Base-by-base conservation (phyloP, 2,113 vertebrate genomes). In the Spea multiplicata region DNA sequence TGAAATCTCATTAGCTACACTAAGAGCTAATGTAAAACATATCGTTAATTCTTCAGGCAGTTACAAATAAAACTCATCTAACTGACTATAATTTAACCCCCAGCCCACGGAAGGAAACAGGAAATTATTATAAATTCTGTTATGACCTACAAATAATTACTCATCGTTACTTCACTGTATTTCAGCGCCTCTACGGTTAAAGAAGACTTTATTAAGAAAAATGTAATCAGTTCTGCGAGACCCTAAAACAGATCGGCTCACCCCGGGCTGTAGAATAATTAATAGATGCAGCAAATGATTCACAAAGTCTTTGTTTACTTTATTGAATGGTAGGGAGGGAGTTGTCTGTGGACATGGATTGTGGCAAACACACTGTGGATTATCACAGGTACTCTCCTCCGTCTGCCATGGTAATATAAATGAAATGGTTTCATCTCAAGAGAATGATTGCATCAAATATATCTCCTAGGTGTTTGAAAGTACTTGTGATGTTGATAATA, bases 11-110 rank as follows among this genome's bases (percentile, higher is more conserved):
- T 80, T 80, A 80, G 77, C 77, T 65, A 67, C 77, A 80, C 77
- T 80, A 80, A 80, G 50, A 80, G 71, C 77, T 80, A 80, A 79
- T 79, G 77, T 79, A 79, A 79, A 80, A 80, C 77, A 80, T 80
- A 80, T 80, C 77, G 73, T 80, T 80, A 80, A 80, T 80, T 80
- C 77, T 80, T 73, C 69, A 80, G 77, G 71, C 77, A 80, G 50
- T 73, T 73, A 80, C 71, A 80, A 80, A 80, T 73, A 80, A 79
- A 73, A 80, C 77, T 80, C 77, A 67, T 73, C 72, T 80, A 73
- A 80, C 62, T 80, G 71, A 73, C 61, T 73, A 78, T 66, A 50
- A 73, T 67, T 80, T 80, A 80, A 80, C 77, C 77, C 77, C 68
- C 49, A 67, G 46, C 68, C 46, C 74, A 78, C 53, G 48, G 48